Base-by-base conservation (phyloP, 2,888 invertebrate species). In the Stramonita haemastoma region DNA sequence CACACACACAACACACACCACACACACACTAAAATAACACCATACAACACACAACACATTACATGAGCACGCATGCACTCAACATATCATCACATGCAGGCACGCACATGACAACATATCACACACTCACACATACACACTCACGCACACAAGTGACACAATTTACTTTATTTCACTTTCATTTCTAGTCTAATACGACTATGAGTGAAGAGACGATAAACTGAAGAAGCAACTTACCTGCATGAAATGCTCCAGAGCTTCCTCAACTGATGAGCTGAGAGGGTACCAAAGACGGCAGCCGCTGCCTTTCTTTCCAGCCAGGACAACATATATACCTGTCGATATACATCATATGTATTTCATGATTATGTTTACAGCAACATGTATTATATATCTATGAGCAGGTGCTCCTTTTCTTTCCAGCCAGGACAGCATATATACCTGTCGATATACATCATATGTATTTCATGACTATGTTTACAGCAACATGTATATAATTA, bases 261-360 rank as follows among this genome's bases (percentile, higher is more conserved):
- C 97, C 84, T 97, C 96, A 89, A 97, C 96, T 0, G 97, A 97
- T 1, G 97, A 96, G 90, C 95, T 96, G 17, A 97, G 97, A n/a
- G 97, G 90, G 97, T 97, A 4, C 97, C 97, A 95, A 97, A 97
- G 66, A 98, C 94, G 13, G 97, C 96, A 13, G 97, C 95, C 13
- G 97, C 97, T 26, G 97, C 95, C 96, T 97, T 97, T 91, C 97
- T 96, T 94, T 98, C 97, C 89, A 97, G 95, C 97, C 97, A 97
- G 66, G 96, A 96, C 91, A 97, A 95, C 93, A 96, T 96, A 85
- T 97, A 97, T 26, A 97, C 97, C 97, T 97, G 89, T 79, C 32
- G 34, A 79, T 32, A 79, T 8, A 77, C 81, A 81, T 15, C 36
- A 36, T 1, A 5, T 66, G 19, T 13, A 34, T 15, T 19, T 86